Evolutionary conservation across 1,140 invertebrate genomes (phyloP).

Genomic region (Eupristina koningsbergeri): DNA sequence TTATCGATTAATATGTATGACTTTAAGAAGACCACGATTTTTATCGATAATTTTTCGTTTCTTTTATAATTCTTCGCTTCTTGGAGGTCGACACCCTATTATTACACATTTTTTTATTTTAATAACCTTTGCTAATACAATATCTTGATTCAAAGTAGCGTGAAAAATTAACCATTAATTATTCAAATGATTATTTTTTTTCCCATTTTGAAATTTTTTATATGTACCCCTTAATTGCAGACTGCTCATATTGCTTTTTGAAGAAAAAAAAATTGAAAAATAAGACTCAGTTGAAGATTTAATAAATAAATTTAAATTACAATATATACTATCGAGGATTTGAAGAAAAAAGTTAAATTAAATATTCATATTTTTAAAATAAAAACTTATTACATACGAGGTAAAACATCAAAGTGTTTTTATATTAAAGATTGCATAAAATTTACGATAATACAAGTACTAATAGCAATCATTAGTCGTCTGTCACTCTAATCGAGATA

Average conservation of each 20-base stretch:
- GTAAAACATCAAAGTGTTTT: no score
- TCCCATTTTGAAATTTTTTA: background rate
- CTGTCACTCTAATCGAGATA: background rate
- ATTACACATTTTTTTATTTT: background rate
- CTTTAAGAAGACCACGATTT: slow-evolving; percentile 13
- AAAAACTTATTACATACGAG: no score
- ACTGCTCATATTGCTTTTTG: no score
- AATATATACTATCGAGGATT: no score
- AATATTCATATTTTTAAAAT: no score
- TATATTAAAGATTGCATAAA: no score
- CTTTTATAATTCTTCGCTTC: background rate
- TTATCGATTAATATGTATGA: background rate
- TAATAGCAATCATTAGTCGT: no score
- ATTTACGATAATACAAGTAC: no score
- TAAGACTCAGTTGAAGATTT: background rate
- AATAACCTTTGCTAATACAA: background rate
- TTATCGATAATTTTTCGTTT: slow-evolving; percentile 9
- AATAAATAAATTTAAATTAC: background rate
- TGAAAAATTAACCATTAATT: background rate
- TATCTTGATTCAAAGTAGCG: background rate
- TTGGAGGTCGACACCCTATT: background rate
- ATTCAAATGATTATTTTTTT: background rate
- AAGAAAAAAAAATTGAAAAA: background rate
- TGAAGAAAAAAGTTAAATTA: no score
- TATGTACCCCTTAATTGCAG: background rate